Evolutionary conservation across 1,140 invertebrate species (phyloP).

Genomic region (Venustaconcha ellipsiformis): DNA sequence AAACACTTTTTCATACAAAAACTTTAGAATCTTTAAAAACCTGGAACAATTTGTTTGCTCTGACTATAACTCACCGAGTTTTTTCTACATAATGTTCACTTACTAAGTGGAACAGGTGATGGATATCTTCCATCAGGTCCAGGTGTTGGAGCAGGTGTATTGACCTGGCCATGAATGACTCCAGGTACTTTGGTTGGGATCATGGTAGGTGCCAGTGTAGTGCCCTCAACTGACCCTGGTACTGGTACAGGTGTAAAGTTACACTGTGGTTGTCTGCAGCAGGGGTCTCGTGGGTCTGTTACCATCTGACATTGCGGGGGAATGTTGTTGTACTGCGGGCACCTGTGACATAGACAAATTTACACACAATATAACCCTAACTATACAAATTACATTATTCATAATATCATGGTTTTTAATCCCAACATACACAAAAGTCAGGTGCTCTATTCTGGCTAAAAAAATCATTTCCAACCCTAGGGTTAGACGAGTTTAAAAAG

Average conservation of each 20-base stretch:
- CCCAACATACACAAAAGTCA: too few species aligned
- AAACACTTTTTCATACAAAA: too few species aligned
- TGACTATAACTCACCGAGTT: too few species aligned
- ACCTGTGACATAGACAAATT: slow-evolving; percentile 33
- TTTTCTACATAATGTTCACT: slow-evolving; percentile 14
- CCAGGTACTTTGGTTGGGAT: slow-evolving; percentile 32
- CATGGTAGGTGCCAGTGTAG: slow-evolving; percentile 18
- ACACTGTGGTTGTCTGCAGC: slow-evolving; percentile 53
- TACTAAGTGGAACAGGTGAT: slow-evolving; percentile 30
- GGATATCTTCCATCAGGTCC: slow-evolving; percentile 31
- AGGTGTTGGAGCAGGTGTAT: slow-evolving; percentile 33
- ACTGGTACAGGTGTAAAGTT: slow-evolving; percentile 25
- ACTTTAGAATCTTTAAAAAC: too few species aligned
- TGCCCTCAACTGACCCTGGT: slow-evolving; percentile 2
- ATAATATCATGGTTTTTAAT: too few species aligned
- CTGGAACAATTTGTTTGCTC: too few species aligned
- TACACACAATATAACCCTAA: too few species aligned
- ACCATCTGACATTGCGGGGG: slow-evolving; percentile 48
- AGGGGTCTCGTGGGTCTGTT: slow-evolving; percentile 52
- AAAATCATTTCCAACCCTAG: too few species aligned
- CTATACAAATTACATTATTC: too few species aligned
- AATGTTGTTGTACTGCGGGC: slow-evolving; percentile 48
- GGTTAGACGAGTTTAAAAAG: too few species aligned
- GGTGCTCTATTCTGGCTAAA: too few species aligned
- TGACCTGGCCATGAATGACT: slow-evolving; percentile 30